Conservation (phyloP, 2,113 vertebrate species). For the Sapayoa aenigma region DNA sequence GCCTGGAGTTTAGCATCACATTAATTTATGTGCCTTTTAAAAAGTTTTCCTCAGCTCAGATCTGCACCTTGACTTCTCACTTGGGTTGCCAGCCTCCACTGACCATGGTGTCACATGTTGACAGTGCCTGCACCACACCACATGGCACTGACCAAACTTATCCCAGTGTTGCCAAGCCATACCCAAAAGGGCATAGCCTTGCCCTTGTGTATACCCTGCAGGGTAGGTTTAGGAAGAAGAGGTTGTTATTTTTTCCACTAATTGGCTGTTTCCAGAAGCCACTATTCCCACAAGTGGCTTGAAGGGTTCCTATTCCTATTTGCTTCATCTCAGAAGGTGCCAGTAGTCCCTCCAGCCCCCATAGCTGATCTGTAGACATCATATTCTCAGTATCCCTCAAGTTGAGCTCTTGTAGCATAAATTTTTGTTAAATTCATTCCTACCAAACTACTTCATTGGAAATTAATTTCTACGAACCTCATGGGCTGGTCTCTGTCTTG, state of each 20-base stretch:
- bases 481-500: neutral
- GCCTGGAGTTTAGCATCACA: accelerated
- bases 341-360: neutral
- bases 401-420: neutral
- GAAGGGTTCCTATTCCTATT: neutral
- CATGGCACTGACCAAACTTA: neutral
- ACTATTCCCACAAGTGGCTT: neutral
- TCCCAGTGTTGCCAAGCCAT: neutral
- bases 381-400: neutral
- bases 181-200: neutral
- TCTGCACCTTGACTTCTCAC: neutral
- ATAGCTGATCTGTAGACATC: neutral
- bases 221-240: neutral
- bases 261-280: neutral
- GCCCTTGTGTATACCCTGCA: neutral
- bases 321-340: neutral
- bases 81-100: neutral
- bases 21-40: neutral
- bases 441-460: neutral
- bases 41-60: neutral
- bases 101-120: neutral
- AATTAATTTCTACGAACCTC: neutral
- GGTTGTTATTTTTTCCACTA: neutral
- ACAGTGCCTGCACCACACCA: neutral
- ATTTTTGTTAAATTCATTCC: neutral